These are phyloP conservation scores for Mastigias papua DNA, from an alignment of 30 jellyfish, hydroid and myxozoan species.

Conservation along the genomic window DNA sequence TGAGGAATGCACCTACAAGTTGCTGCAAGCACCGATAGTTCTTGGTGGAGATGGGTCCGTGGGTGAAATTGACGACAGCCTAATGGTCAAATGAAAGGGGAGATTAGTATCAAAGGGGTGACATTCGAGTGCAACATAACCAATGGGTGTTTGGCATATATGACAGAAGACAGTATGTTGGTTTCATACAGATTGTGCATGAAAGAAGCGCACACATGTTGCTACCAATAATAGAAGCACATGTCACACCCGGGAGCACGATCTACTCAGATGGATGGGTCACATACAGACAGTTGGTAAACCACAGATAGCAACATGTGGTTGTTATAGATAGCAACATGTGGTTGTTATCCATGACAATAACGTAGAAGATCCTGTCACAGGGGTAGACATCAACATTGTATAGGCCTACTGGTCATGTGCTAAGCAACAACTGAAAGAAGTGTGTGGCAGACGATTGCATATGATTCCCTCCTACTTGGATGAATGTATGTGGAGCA, in stretches of 20 bases:
- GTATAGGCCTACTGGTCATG: slow-evolving; percentile 17
- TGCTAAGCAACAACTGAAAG: slow-evolving; percentile 6
- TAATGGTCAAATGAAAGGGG: slow-evolving; percentile 27
- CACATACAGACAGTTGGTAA: no score
- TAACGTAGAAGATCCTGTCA: slow-evolving; percentile 32
- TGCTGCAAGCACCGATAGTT: slow-evolving; percentile 14
- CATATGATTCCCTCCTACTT: background rate
- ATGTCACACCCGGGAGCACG: slow-evolving; percentile 34
- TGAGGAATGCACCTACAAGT: no score
- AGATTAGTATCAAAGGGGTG: slow-evolving; percentile 53
- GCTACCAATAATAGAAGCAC: slow-evolving; percentile 13
- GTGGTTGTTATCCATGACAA: slow-evolving; percentile 9
- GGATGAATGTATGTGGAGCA: background rate
- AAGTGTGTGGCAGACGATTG: background rate
- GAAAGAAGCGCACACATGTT: slow-evolving; percentile 18
- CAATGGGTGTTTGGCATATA: slow-evolving; percentile 67
- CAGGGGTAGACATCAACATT: slow-evolving; percentile 43
- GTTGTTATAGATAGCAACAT: no score
- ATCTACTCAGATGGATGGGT: slow-evolving; percentile 51
- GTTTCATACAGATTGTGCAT: slow-evolving; percentile 10
- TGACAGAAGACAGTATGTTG: slow-evolving; percentile 14
- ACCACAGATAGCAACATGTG: background rate
- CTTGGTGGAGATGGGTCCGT: slow-evolving; percentile 41
- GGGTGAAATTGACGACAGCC: slow-evolving; percentile 41
- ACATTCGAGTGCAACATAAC: background rate